Evolutionary conservation across 1,140 invertebrate species (phyloP).

Genomic region (Drosophila ambigua): DNA sequence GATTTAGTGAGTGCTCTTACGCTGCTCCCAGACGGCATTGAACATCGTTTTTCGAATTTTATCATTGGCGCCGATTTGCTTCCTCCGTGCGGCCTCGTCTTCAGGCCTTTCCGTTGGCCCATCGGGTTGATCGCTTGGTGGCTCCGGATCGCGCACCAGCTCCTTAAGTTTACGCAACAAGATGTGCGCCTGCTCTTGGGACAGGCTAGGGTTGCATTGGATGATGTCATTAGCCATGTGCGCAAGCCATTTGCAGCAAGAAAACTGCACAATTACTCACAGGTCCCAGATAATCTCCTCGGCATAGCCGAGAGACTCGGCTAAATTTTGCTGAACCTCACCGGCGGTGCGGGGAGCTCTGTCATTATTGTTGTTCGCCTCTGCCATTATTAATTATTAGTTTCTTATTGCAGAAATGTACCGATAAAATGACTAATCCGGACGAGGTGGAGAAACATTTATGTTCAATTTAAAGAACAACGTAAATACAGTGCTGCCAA

Average conservation of each 20-base stretch:
- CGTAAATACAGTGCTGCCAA: too few relatives aligned
- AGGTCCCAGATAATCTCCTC: constrained; percentile 69
- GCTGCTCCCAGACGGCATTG: constrained; percentile 66
- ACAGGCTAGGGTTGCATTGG: constrained; percentile 20
- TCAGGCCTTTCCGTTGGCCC: neutral
- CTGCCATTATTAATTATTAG: constrained; percentile 6
- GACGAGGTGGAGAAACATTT: too few relatives aligned
- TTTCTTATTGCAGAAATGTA: constrained; percentile 6
- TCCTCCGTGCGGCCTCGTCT: neutral
- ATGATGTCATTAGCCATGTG: neutral
- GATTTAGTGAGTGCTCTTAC: constrained; percentile 33
- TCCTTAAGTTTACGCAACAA: constrained; percentile 36
- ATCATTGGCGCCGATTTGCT: constrained; percentile 14
- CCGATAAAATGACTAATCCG: too few relatives aligned
- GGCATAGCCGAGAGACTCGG: constrained; percentile 40
- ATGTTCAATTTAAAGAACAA: too few relatives aligned
- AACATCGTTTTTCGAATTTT: constrained; percentile 48
- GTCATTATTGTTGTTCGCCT: neutral
- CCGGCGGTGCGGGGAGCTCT: constrained; percentile 20
- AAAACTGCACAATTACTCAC: constrained; percentile 62
- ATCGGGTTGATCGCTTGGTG: neutral
- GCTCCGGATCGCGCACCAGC: constrained; percentile 44
- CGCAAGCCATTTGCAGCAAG: neutral
- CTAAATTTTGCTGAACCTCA: constrained; percentile 67
- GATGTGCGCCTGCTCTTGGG: constrained; percentile 25